These are phyloP conservation scores for Sternotherus odoratus DNA, from an alignment of 2,797 vertebrate species.

Conservation along the genomic window DNA sequence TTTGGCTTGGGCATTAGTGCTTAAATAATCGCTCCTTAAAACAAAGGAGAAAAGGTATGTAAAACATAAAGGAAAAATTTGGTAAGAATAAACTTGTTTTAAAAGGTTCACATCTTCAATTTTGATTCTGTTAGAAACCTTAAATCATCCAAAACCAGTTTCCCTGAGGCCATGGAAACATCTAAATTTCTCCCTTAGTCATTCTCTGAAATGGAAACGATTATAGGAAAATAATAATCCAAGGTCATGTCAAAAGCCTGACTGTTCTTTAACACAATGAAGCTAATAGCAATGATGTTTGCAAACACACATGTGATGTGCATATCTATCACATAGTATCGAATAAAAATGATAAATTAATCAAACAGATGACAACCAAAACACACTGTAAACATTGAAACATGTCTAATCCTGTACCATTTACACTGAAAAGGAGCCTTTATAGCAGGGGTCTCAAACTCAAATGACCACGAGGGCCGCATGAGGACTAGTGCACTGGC, in stretches of 20 bases:
- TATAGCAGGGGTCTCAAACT: no score
- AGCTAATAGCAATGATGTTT: background rate
- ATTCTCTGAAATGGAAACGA: background rate
- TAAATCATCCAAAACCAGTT: background rate
- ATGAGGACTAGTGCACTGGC: no score
- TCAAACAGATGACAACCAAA: background rate
- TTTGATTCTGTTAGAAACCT: background rate
- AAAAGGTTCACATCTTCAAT: background rate
- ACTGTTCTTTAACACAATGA: background rate
- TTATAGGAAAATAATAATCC: background rate
- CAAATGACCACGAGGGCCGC: no score
- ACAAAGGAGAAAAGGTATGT: fast-evolving
- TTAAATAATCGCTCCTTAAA: background rate
- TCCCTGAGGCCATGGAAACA: background rate
- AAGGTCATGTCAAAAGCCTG: background rate
- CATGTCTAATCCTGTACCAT: background rate
- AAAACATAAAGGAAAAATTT: background rate
- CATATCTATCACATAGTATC: background rate
- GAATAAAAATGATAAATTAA: background rate
- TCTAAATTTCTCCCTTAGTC: background rate
- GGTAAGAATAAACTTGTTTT: background rate
- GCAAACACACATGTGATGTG: background rate
- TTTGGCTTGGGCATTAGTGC: background rate
- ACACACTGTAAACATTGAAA: background rate
- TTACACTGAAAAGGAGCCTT: background rate